phyloP scores from a whole-genome alignment of 2,888 invertebrate genomes.

The Andricus curvator region DNA sequence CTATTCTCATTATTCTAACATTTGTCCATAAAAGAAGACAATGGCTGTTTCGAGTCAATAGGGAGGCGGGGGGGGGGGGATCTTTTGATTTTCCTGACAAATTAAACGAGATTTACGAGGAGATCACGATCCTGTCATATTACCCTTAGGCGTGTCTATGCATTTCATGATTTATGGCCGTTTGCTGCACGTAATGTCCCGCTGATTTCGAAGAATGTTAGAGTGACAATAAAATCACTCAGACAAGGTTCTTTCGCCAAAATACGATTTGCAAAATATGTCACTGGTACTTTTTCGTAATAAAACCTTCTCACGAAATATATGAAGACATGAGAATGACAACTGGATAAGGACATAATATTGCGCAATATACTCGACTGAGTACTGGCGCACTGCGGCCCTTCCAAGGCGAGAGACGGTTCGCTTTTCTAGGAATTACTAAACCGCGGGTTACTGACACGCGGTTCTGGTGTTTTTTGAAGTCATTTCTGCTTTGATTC shows the following conservation, averaged over 20 bases:
- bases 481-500: no score
- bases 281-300: conserved; percentile 40
- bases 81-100: conserved; percentile 48
- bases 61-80: not conserved
- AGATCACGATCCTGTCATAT: conserved; percentile 63
- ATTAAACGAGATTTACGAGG: conserved; percentile 64
- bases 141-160: conserved; percentile 60
- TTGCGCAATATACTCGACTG: no score
- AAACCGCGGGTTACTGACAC: no score
- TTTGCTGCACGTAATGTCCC: conserved; percentile 49
- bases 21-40: conserved; percentile 39
- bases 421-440: no score
- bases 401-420: no score
- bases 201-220: conserved; percentile 54
- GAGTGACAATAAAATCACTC: conserved; percentile 55
- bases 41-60: conserved; percentile 35
- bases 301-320: not conserved
- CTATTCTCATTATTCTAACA: conserved; percentile 38
- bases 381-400: no score
- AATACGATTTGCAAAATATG: conserved; percentile 41
- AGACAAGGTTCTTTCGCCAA: conserved; percentile 29
- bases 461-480: no score
- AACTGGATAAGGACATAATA: no score
- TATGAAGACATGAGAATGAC: not conserved
- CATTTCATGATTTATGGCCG: conserved; percentile 60